A percentile compares a stretch with the other conserved stretches of the same genome.
These are phyloP conservation scores for Tetrao urogallus DNA, from an alignment of 2,113 vertebrate genomes.

Conservation along the genomic window DNA sequence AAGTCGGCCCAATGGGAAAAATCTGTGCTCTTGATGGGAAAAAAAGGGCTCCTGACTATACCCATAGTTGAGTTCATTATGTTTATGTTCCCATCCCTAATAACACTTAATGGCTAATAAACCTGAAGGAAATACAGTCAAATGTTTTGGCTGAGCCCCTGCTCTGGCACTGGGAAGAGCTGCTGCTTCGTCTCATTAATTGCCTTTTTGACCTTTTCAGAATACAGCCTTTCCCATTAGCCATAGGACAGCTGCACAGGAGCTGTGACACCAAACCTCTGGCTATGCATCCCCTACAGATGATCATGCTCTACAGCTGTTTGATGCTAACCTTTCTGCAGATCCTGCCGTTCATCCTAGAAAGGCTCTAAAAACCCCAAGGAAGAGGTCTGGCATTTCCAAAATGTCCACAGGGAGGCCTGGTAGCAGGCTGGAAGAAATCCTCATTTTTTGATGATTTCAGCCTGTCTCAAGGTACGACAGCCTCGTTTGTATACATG, in stretches of 20 bases:
- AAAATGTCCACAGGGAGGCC: conserved; percentile 10
- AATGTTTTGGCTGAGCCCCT: conserved; percentile 48
- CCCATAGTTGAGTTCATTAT: conserved; percentile 27
- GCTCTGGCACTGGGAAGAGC: background rate
- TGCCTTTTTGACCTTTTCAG: conserved; percentile 62
- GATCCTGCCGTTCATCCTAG: background rate
- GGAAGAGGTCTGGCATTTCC: conserved; percentile 31
- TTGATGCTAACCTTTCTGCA: conserved; percentile 59
- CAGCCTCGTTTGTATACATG: background rate
- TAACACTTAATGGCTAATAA: conserved; percentile 60
- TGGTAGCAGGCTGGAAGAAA: conserved; percentile 4
- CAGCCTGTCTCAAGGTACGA: background rate
- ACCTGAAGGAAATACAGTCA: conserved; percentile 41
- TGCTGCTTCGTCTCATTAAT: conserved; percentile 63
- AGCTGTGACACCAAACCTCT: background rate
- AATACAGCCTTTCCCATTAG: conserved; percentile 37
- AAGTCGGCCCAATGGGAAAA: background rate
- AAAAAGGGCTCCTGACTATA: background rate
- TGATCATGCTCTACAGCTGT: background rate
- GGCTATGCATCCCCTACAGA: background rate
- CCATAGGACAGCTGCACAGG: conserved; percentile 6
- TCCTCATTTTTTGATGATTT: conserved; percentile 11
- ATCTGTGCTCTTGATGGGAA: background rate
- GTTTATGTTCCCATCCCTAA: background rate
- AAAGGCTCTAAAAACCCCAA: background rate